Conservation (phyloP, 2,113 vertebrate species). For the Helogale parvula region DNA sequence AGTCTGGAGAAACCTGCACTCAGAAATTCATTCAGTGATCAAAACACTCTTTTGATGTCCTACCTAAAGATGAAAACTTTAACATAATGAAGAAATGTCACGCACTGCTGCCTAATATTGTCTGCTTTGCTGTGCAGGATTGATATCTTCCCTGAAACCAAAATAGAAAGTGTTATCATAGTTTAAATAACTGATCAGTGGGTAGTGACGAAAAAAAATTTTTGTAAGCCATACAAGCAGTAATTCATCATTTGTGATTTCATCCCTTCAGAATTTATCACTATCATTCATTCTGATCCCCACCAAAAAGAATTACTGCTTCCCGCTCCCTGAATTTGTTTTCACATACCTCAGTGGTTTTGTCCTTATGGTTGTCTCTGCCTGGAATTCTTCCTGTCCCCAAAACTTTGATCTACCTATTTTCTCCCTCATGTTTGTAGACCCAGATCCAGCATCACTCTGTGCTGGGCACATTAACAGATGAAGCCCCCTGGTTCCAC, state of each 20-base stretch:
- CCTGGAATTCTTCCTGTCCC: background rate
- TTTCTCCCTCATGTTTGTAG: background rate
- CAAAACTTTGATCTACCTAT: background rate
- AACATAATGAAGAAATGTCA: constrained; percentile 94
- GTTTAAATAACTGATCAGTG: constrained; percentile 24
- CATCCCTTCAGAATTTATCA: background rate
- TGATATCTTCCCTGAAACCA: constrained; percentile 90
- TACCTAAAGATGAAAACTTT: constrained; percentile 97
- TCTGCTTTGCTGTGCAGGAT: constrained; percentile 92
- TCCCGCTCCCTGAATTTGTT: background rate
- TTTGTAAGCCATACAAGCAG: background rate
- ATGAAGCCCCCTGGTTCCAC: background rate
- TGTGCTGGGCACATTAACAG: background rate
- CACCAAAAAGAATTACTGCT: background rate
- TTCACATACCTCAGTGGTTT: background rate
- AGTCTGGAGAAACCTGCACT: background rate
- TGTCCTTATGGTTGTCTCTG: background rate
- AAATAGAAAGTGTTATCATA: constrained; percentile 61
- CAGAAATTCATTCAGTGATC: background rate
- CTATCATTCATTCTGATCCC: background rate
- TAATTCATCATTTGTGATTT: background rate
- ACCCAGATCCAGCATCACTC: background rate
- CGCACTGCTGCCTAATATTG: constrained; percentile 91
- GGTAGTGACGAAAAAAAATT: background rate
- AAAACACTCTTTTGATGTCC: constrained; percentile 47